phyloP scores from a whole-genome alignment of 2,113 vertebrate species.

The Ictalurus furcatus region DNA sequence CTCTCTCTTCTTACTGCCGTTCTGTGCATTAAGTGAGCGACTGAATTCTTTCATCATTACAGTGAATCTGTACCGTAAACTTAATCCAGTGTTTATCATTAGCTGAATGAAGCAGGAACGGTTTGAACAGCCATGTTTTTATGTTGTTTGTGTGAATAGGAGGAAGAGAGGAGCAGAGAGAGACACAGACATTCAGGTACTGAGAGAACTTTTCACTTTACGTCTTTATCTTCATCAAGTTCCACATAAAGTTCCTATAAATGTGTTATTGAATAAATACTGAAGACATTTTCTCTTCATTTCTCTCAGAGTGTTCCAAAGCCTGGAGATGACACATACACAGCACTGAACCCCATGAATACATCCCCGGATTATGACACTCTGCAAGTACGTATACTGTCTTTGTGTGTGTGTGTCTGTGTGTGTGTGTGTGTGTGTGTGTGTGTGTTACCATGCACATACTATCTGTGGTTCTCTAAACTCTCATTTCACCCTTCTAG shows the following conservation, averaged over 20 bases:
- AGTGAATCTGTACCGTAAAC: no score
- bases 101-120: neutral
- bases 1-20: no score
- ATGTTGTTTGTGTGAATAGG: neutral
- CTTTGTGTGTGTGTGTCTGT: neutral
- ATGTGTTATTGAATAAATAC: neutral
- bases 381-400: neutral
- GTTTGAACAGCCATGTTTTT: neutral
- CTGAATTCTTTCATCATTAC: no score
- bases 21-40: no score
- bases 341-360: neutral
- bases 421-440: neutral
- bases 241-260: neutral
- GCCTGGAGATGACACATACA: neutral
- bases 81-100: neutral
- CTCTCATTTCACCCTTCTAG: neutral
- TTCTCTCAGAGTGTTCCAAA: neutral
- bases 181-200: neutral
- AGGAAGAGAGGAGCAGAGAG: neutral
- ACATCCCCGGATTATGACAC: neutral
- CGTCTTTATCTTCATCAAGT: neutral
- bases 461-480: neutral
- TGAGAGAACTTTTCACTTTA: neutral
- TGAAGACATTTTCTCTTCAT: neutral
- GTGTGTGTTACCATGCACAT: no score